Evolutionary conservation across 2,888 invertebrate genomes (phyloP), one percentile per base, ranked within the genome.

Genomic region (Tetheella fluctuosa): DNA sequence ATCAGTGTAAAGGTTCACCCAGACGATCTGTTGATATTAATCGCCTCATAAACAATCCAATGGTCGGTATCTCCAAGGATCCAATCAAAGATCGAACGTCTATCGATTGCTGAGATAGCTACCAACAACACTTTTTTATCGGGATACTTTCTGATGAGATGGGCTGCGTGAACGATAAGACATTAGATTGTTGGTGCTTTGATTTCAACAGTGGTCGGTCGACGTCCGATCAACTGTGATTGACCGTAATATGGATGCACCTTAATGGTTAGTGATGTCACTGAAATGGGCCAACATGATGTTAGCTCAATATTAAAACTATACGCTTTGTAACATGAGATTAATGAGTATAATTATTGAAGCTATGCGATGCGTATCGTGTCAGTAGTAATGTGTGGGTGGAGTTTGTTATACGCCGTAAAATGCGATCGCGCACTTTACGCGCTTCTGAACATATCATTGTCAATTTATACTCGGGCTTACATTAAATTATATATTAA

Each of bases 241-340:
- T 48, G 48, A 48, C 10, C 48, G 2, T 20, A 20, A n/a, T 48
- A 20, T 48, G 20, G 8, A 20, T 48, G 48, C 48, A 48, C 17
- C 48, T 48, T 20, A 48, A 52, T 39, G 17, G 13, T 6, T 42
- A 56, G 54, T 67, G 64, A 65, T 64, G 59, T 63, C 64, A 65
- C 55, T 61, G 60, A 54, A 58, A 58, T 59, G 42, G 57, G 54
- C 70, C 59, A 62, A 71, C 64, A 63, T 62, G 66, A 60, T 59
- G 65, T 60, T 61, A 55, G 12, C 12, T n/a, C 20, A 6, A 13
- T 55, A 34, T 37, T 12, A 23, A 37, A 37, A 34, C 30, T n/a
- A 10, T 54, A 48, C 48, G 20, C 53, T 54, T 63, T 64, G 65
- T 60, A 57, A 58, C 65, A 63, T 61, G 52, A 59, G 67, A 48